Evolutionary conservation across 2,888 invertebrate genomes (phyloP), one percentile per base, ranked within the genome.

Genomic region (Rhamphomyia laevipes): DNA sequence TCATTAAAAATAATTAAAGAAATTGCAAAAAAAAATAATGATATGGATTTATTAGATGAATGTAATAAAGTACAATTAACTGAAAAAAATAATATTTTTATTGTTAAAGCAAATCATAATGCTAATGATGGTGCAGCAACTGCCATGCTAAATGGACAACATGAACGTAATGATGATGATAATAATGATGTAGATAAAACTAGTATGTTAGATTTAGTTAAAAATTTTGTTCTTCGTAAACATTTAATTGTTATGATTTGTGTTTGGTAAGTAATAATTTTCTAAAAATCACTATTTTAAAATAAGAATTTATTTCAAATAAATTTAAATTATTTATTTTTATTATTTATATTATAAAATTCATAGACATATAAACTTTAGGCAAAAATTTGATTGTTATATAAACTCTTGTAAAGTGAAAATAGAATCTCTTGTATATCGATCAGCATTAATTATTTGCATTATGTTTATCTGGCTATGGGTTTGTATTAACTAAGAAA

Each of bases 1-100:
- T 68, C 70, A 13, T 62, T 67, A n/a, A 59, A 60, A 46, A 57
- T 63, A 7, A 48, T 68, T 18, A 59, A 61, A 46, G 61, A 60
- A 50, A 65, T 70, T 21, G 59, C 63, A 1, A 63, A 60, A 46
- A 65, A 61, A 46, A 70, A 68, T 47, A 51, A 56, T 0, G 49
- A 54, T 6, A 43, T 42, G 1, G 51, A 53, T 10, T 49, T 56
- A n/a, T 33, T 56, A 9, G 51, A 55, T n/a, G 51, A 53, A 15
- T 56, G 55, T 23, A 46, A 53, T 17, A 48, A 51, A 18, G 27
- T 55, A 1, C 42, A 49, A 21, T 38, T 56, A 15, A 18, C 46
- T 9, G 41, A 43, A 11, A 6, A 5, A 21, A 27, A 42, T 21
- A 15, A n/a, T 15, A 15, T 15, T 13, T 27, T 15, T 15, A 27